Evolutionary conservation across 2,888 invertebrate genomes (phyloP), one percentile per base, ranked within the genome.

Genomic region (Stictocephala bisonia): DNA sequence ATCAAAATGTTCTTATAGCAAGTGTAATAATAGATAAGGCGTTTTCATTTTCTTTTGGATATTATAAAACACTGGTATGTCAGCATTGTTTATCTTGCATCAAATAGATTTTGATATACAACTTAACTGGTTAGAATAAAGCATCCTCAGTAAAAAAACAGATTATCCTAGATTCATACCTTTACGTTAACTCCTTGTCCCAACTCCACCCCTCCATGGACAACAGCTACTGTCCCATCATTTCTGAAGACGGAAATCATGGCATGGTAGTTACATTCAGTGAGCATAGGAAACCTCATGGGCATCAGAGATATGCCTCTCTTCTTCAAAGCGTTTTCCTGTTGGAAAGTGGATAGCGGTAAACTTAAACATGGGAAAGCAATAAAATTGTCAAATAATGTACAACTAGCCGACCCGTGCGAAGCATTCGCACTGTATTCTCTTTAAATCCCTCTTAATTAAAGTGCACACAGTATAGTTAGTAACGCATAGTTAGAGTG

Each of bases 121-220:
- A n/a, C n/a, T n/a, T n/a, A n/a, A n/a, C n/a, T n/a, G n/a, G n/a
- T n/a, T n/a, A n/a, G n/a, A n/a, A n/a, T n/a, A n/a, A n/a, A n/a
- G n/a, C n/a, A n/a, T n/a, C n/a, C n/a, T n/a, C n/a, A n/a, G n/a
- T n/a, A n/a, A n/a, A n/a, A n/a, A n/a, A n/a, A 53, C 22, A 15
- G 3, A 20, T 15, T 6, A 15, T 29, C 9, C 31, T 60, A 7
- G 18, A 31, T 9, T 41, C 50, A 24, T 50, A 70, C 87, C 86
- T 94, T 94, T 0, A 93, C 93, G 77, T 94, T 91, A 56, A 93
- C 87, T 11, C 95, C 95, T 85, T 95, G 95, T 0, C 95, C 95
- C 80, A 91, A 88, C 85, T 93, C 93, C 24, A 91, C 85, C 1
- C 91, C 92, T 13, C 91, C 91, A 78, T 93, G 93, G 1, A 88